Percentiles rank a stretch among this genome's conserved stretches.
Conservation (phyloP, 2,113 vertebrate genomes). For the Willisornis vidua region DNA sequence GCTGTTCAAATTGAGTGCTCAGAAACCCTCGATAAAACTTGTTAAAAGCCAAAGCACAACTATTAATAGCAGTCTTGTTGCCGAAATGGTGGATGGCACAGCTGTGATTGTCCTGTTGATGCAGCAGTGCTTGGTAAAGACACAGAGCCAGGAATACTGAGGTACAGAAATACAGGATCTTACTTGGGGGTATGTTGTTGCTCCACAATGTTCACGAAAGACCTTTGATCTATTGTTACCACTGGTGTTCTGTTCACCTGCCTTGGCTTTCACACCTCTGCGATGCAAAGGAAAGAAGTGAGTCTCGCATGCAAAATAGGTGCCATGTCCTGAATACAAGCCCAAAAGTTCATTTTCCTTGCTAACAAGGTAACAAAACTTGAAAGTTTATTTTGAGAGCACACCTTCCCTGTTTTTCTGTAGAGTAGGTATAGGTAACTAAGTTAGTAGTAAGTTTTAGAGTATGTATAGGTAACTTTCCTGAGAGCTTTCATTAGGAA, state of each 20-base stretch:
- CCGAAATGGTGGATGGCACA: neutral
- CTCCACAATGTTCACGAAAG: fast-evolving
- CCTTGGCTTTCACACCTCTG: neutral
- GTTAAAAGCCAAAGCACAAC: neutral
- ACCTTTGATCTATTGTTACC: neutral
- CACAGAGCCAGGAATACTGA: neutral
- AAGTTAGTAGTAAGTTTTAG: too few relatives aligned
- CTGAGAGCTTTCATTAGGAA: neutral
- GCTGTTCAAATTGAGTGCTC: neutral
- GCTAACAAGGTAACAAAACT: neutral
- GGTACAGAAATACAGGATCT: neutral
- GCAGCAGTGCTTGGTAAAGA: neutral
- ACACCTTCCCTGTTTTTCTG: neutral
- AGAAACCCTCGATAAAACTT: neutral
- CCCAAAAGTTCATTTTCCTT: neutral
- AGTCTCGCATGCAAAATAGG: neutral
- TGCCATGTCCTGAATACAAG: neutral
- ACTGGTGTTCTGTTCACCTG: neutral
- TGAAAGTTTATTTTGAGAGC: neutral
- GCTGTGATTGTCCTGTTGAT: neutral
- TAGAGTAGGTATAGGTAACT: neutral
- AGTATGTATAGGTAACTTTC: neutral
- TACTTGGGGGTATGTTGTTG: neutral
- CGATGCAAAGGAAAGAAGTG: neutral
- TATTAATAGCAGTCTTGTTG: neutral